These are phyloP conservation scores for Lagenorhynchus albirostris DNA, from an alignment of 2,113 vertebrate genomes.

Conservation along the genomic window DNA sequence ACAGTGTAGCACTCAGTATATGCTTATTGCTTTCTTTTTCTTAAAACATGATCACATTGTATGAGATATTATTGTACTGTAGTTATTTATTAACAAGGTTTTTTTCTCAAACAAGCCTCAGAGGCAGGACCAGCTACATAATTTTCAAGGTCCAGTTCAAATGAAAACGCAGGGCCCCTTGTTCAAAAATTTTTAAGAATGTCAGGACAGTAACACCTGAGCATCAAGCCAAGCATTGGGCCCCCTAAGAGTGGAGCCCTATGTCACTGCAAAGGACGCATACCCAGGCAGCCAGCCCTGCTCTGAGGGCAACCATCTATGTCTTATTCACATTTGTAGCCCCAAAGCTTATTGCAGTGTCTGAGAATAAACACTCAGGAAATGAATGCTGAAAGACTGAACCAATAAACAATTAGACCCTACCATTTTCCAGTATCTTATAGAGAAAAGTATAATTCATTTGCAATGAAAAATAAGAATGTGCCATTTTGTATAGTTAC, in stretches of 20 bases:
- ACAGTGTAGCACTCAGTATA: not conserved
- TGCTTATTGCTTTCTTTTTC: not conserved
- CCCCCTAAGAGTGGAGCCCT: not conserved
- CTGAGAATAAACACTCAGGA: not conserved
- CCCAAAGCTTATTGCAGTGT: not conserved
- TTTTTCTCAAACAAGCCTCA: not conserved
- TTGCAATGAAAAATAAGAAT: not conserved
- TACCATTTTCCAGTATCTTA: not conserved
- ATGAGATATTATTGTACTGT: not conserved
- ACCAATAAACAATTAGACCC: not conserved
- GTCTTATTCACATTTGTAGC: not conserved
- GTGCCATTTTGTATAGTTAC: not conserved
- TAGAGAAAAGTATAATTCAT: not conserved
- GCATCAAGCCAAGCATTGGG: not conserved
- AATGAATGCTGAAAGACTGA: not conserved
- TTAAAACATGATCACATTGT: not conserved
- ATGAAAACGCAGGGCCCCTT: not conserved
- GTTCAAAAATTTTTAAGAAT: not conserved
- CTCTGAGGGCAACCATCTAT: not conserved
- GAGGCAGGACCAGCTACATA: not conserved
- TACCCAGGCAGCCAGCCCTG: not conserved
- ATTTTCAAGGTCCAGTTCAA: not conserved
- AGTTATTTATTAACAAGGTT: not conserved
- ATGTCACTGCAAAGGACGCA: not conserved
- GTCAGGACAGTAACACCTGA: not conserved